phyloP scores from a whole-genome alignment of 2,888 invertebrate genomes.

The Scrobipalpa costella region DNA sequence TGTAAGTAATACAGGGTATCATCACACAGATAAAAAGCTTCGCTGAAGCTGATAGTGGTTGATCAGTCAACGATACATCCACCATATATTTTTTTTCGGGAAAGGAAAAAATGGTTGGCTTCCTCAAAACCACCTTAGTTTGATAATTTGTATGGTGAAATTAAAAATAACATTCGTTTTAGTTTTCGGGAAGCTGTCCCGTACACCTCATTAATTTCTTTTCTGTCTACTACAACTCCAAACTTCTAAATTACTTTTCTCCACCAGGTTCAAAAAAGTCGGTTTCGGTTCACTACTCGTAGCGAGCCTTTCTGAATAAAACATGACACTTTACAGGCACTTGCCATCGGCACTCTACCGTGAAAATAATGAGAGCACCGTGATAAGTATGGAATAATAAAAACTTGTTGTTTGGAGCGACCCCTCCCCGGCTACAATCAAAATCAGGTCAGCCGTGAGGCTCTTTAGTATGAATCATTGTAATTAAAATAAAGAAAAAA shows the following conservation, averaged over 20 bases:
- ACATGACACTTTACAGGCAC: conserved; percentile 21
- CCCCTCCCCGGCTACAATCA: no score
- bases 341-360: conserved; percentile 19
- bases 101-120: no score
- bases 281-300: conserved; percentile 30
- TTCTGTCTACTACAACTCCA: neutral
- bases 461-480: neutral
- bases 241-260: neutral
- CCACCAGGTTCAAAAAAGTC: conserved; percentile 20
- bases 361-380: conserved; percentile 13
- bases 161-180: no score
- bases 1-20: no score
- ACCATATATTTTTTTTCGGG: no score
- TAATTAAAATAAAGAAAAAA: no score
- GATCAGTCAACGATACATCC: no score
- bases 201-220: neutral
- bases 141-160: no score
- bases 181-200: no score
- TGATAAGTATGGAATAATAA: conserved; percentile 10
- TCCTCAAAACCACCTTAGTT: no score
- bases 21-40: no score
- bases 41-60: no score
- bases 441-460: neutral
- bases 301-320: conserved; percentile 27
- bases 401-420: conserved; percentile 1